These are phyloP conservation scores for Thamnophis elegans DNA, from an alignment of 2,797 vertebrate genomes.

Conservation along the genomic window DNA sequence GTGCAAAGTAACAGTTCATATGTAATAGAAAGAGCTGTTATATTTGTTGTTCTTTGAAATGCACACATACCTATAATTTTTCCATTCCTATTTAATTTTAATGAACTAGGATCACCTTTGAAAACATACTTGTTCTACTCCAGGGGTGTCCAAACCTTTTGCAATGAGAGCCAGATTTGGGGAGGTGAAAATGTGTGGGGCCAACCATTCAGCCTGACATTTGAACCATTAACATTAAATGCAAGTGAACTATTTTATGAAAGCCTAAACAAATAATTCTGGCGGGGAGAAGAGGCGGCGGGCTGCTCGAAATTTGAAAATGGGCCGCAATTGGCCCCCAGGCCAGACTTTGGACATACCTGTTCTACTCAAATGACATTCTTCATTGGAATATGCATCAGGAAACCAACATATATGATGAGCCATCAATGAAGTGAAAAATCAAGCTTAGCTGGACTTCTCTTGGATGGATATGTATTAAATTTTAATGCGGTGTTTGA, in stretches of 20 bases:
- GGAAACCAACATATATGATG: not conserved
- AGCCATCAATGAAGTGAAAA: not conserved
- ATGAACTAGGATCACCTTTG: not conserved
- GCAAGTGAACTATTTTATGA: no score
- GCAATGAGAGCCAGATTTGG: no score
- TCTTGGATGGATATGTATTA: not conserved
- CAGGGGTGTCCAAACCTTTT: no score
- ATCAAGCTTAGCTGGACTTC: not conserved
- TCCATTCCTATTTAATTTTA: not conserved
- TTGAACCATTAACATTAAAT: no score
- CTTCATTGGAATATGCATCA: not conserved
- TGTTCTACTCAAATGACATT: not conserved
- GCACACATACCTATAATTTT: not conserved
- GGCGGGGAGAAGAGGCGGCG: no score
- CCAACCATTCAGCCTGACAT: no score
- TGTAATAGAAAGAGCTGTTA: not conserved
- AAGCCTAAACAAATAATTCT: no score
- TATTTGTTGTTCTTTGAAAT: not conserved
- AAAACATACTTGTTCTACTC: not conserved
- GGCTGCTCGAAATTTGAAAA: no score
- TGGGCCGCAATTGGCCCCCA: no score
- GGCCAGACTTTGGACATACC: no score
- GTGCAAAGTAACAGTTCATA: not conserved
- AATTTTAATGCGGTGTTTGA: not conserved
- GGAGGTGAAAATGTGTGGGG: no score